phyloP scores from a whole-genome alignment of 2,888 invertebrate species.

The Cerceris ruficornis region DNA sequence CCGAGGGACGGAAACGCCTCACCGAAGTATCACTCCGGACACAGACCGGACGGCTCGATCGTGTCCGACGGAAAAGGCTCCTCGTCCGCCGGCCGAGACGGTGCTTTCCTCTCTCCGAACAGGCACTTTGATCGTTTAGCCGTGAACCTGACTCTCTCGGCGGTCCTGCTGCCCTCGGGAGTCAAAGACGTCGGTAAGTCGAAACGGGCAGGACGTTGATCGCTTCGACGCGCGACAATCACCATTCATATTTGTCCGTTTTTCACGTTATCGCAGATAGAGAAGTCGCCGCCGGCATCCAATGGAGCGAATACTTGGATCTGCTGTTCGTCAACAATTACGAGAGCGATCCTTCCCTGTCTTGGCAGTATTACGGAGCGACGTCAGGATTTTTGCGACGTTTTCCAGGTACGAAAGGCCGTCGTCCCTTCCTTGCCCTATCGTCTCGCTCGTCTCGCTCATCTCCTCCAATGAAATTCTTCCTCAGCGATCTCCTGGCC shows the following conservation, averaged over 20 bases:
- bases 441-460: neutral
- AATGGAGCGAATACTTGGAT: slow-evolving; percentile 97
- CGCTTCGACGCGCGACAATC: too few species aligned
- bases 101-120: slow-evolving; percentile 87
- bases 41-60: slow-evolving; percentile 89
- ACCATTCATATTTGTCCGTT: too few species aligned
- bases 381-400: slow-evolving; percentile 97
- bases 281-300: slow-evolving; percentile 93
- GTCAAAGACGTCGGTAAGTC: slow-evolving; percentile 87
- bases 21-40: slow-evolving; percentile 90
- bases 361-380: slow-evolving; percentile 99
- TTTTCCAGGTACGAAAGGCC: slow-evolving; percentile 90
- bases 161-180: slow-evolving; percentile 93
- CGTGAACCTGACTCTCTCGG: slow-evolving; percentile 92
- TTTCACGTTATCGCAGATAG: slow-evolving; percentile 83
- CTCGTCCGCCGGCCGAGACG: slow-evolving; percentile 85
- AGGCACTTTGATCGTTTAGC: slow-evolving; percentile 93
- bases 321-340: slow-evolving; percentile 94
- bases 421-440: neutral
- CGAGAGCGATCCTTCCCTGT: slow-evolving; percentile 93
- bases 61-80: slow-evolving; percentile 86
- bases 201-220: neutral
- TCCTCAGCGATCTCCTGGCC: slow-evolving; percentile 91
- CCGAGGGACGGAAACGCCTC: slow-evolving; percentile 83
- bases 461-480: neutral